Percentiles rank a stretch among this genome's conserved stretches.
These are phyloP conservation scores for Corythornis cristatus DNA, from an alignment of 2,113 vertebrate species.

Conservation along the genomic window DNA sequence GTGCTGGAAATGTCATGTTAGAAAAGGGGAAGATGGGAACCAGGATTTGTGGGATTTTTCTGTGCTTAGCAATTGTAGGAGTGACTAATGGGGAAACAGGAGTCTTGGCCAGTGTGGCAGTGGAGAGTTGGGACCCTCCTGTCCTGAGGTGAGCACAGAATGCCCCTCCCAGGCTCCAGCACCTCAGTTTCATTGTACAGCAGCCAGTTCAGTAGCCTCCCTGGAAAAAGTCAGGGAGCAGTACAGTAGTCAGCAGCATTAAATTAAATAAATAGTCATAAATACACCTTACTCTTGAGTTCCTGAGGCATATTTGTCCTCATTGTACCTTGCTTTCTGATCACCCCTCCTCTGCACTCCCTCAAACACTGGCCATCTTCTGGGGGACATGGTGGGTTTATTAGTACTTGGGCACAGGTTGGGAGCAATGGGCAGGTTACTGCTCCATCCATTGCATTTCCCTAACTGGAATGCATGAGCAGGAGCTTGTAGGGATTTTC, in stretches of 20 bases:
- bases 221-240: slow-evolving; percentile 12
- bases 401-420: background rate
- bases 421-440: background rate
- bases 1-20: background rate
- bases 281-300: background rate
- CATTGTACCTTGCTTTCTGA: background rate
- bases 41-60: background rate
- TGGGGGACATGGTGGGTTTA: fast-evolving
- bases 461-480: fast-evolving
- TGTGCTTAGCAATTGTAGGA: background rate
- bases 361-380: fast-evolving
- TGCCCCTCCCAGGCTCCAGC: background rate
- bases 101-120: background rate
- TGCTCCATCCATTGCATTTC: background rate
- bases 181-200: slow-evolving; percentile 20
- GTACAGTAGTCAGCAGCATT: slow-evolving; percentile 60
- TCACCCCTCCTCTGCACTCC: background rate
- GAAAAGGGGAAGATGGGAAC: background rate
- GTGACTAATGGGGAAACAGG: fast-evolving
- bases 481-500: background rate
- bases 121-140: background rate
- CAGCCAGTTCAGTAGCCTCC: slow-evolving; percentile 26
- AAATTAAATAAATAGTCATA: slow-evolving; percentile 53
- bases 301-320: background rate
- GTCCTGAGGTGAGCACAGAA: background rate